These are phyloP conservation scores for Ptilonorhynchus violaceus DNA, from an alignment of 2,113 vertebrate species.

Conservation along the genomic window DNA sequence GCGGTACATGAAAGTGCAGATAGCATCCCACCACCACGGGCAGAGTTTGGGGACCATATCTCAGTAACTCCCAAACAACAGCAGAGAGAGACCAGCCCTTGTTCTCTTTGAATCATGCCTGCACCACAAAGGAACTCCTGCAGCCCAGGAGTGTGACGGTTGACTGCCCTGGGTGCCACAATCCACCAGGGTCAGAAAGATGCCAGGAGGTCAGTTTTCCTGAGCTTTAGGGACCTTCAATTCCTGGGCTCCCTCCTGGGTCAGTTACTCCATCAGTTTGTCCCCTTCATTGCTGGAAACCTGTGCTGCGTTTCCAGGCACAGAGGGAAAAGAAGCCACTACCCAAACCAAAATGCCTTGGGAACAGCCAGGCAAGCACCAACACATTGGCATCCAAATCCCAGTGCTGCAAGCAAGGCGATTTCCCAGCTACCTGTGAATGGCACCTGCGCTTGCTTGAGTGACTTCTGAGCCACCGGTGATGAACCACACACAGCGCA, in stretches of 20 bases:
- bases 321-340: not conserved
- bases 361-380: not conserved
- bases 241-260: not conserved
- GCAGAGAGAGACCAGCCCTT: accelerated
- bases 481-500: not conserved
- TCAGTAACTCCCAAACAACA: accelerated
- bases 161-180: not conserved
- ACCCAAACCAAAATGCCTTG: not conserved
- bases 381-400: not conserved
- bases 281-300: not conserved
- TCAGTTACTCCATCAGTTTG: not conserved
- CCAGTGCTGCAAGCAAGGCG: not conserved
- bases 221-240: not conserved
- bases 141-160: not conserved
- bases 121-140: not conserved
- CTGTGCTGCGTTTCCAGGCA: not conserved
- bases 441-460: not conserved
- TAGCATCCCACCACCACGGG: not conserved
- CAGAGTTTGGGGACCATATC: not conserved
- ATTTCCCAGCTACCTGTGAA: not conserved
- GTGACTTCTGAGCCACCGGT: not conserved
- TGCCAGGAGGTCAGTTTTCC: not conserved
- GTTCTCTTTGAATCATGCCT: not conserved
- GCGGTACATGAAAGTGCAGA: not conserved
- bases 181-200: not conserved